Evolutionary conservation across 2,797 vertebrate genomes (phyloP).

Genomic region (Oryzias dopingdopingensis): DNA sequence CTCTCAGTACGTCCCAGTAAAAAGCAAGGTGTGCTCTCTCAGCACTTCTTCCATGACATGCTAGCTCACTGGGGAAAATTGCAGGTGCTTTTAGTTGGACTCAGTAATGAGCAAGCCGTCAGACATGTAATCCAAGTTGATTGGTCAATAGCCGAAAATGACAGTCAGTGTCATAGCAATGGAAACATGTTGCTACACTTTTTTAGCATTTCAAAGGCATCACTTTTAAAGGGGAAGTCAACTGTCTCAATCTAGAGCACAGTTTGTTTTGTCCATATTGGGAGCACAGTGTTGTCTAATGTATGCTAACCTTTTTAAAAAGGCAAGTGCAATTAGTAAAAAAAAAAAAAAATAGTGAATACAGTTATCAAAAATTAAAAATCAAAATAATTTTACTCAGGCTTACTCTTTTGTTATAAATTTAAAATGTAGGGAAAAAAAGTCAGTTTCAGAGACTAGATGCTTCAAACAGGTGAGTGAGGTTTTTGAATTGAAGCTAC

Average conservation of each 20-base stretch:
- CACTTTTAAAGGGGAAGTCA: constrained; percentile 14
- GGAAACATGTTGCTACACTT: constrained; percentile 35
- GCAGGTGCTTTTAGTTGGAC: constrained; percentile 65
- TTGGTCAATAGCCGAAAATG: constrained; percentile 57
- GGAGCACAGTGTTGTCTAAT: background rate
- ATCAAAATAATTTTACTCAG: no score
- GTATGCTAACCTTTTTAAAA: background rate
- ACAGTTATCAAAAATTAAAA: background rate
- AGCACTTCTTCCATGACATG: constrained; percentile 55
- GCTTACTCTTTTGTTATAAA: background rate
- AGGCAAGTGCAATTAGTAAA: background rate
- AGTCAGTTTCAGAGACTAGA: background rate
- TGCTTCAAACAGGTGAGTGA: background rate
- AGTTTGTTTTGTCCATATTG: constrained; percentile 3
- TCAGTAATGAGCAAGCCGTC: constrained; percentile 60
- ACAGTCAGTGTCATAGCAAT: constrained; percentile 38
- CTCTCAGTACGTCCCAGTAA: constrained; percentile 59
- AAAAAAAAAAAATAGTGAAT: accelerated
- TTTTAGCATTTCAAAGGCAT: constrained; percentile 26
- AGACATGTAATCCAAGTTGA: constrained; percentile 56
- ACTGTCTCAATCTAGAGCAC: constrained; percentile 12
- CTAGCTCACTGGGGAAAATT: constrained; percentile 42
- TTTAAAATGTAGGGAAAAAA: background rate
- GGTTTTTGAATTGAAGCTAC: constrained; percentile 3
- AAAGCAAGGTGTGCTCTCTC: constrained; percentile 57